These are phyloP conservation scores for Ichneumoninae sp. DNA, from an alignment of 2,888 invertebrate genomes.

Conservation along the genomic window DNA sequence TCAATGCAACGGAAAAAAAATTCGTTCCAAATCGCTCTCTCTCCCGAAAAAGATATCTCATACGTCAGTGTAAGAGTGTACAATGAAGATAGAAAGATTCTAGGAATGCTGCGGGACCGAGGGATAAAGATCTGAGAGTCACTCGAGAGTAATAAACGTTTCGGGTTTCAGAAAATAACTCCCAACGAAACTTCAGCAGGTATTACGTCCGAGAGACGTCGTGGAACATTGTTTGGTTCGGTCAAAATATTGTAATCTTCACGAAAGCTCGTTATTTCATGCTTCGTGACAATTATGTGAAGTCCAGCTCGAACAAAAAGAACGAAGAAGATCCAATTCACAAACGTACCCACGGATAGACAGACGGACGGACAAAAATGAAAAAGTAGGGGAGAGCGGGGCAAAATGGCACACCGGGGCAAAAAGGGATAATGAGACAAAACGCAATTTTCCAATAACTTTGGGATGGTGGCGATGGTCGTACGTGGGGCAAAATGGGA, in stretches of 20 bases:
- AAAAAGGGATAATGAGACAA: no score
- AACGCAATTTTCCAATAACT: no score
- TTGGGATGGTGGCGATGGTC: no score
- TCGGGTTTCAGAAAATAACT: conserved; percentile 33
- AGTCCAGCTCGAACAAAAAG: not conserved
- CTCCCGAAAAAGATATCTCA: conserved; percentile 26
- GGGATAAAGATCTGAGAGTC: conserved; percentile 52
- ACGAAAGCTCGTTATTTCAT: not conserved
- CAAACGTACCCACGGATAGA: not conserved
- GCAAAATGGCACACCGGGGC: no score
- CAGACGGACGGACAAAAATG: not conserved
- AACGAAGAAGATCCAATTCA: not conserved
- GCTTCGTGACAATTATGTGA: not conserved
- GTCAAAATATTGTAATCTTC: conserved; percentile 32
- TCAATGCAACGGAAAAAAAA: conserved; percentile 39
- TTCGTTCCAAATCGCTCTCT: conserved; percentile 32
- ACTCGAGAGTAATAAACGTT: conserved; percentile 30
- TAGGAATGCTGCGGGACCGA: conserved; percentile 34
- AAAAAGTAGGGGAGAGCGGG: not conserved
- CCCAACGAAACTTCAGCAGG: conserved; percentile 13
- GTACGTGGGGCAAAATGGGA: no score
- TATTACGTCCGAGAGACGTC: conserved; percentile 13
- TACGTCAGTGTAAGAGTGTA: not conserved
- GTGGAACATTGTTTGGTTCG: conserved; percentile 21
- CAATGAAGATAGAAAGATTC: conserved; percentile 29